phyloP scores from a whole-genome alignment of 2,113 vertebrate species.

The Aphyosemion australe region DNA sequence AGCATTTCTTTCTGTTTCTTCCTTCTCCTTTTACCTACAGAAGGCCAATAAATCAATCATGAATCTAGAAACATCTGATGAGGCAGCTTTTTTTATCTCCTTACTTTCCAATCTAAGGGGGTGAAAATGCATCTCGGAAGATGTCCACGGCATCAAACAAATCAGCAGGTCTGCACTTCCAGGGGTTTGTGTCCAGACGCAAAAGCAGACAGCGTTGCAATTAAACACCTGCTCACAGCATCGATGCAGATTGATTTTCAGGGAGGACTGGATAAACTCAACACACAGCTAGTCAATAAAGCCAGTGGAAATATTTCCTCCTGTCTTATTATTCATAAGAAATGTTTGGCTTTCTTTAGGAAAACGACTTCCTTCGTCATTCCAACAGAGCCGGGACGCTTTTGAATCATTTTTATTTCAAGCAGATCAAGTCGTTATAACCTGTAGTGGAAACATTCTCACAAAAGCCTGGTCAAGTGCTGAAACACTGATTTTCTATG shows the following conservation, averaged over 20 bases:
- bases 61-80: slow-evolving; percentile 41
- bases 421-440: slow-evolving; percentile 4
- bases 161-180: slow-evolving; percentile 24
- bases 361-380: background rate
- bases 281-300: background rate
- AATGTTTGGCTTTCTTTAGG: background rate
- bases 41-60: slow-evolving; percentile 20
- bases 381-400: too few relatives aligned
- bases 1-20: slow-evolving; percentile 17
- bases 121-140: slow-evolving; percentile 35
- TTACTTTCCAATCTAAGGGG: too few relatives aligned
- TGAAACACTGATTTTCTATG: background rate
- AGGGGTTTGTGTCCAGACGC: slow-evolving; percentile 21
- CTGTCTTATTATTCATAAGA: background rate
- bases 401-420: background rate
- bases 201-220: slow-evolving; percentile 20
- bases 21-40: slow-evolving; percentile 2
- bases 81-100: slow-evolving; percentile 17
- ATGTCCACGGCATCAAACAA: slow-evolving; percentile 39
- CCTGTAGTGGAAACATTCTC: background rate
- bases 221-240: slow-evolving; percentile 27
- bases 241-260: slow-evolving; percentile 4
- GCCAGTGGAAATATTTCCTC: background rate
- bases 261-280: slow-evolving; percentile 1
- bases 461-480: background rate